Evolutionary conservation across 2,888 invertebrate species (phyloP).

Genomic region (Gandaritis pyraliata): DNA sequence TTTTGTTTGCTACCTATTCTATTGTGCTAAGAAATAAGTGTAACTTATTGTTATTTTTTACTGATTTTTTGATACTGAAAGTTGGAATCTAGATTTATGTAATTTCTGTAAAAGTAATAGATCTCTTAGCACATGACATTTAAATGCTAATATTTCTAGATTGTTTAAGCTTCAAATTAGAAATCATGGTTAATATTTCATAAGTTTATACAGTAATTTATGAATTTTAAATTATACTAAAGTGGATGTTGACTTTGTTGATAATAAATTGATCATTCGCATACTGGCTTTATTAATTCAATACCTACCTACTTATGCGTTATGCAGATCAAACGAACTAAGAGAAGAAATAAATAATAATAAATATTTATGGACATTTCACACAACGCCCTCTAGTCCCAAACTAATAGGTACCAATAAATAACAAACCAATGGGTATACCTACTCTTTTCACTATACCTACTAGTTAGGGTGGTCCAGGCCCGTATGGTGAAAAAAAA

Average conservation of each 20-base stretch:
- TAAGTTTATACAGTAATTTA: constrained; percentile 51
- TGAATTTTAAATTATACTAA: constrained; percentile 44
- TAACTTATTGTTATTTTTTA: background rate
- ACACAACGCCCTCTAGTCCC: too few species aligned
- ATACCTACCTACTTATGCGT: constrained; percentile 1
- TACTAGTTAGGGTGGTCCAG: too few species aligned
- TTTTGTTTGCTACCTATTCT: background rate
- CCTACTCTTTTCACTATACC: too few species aligned
- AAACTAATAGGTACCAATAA: too few species aligned
- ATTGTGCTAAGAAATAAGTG: constrained; percentile 1
- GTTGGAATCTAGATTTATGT: background rate
- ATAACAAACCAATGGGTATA: too few species aligned
- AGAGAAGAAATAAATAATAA: too few species aligned
- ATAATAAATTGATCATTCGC: constrained; percentile 62
- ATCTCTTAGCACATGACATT: constrained; percentile 17
- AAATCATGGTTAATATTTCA: constrained; percentile 28
- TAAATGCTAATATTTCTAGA: constrained; percentile 2
- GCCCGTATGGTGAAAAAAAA: too few species aligned
- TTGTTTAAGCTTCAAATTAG: constrained; percentile 21
- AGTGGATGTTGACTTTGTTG: constrained; percentile 66
- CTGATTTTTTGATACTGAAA: background rate
- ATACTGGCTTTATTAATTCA: constrained; percentile 42
- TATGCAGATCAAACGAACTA: background rate
- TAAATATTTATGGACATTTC: too few species aligned
- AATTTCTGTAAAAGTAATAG: constrained; percentile 1